Percentiles rank a stretch among this genome's conserved stretches.
These are phyloP conservation scores for Corythaeola cristata DNA, from an alignment of 2,113 vertebrate genomes.

Conservation along the genomic window DNA sequence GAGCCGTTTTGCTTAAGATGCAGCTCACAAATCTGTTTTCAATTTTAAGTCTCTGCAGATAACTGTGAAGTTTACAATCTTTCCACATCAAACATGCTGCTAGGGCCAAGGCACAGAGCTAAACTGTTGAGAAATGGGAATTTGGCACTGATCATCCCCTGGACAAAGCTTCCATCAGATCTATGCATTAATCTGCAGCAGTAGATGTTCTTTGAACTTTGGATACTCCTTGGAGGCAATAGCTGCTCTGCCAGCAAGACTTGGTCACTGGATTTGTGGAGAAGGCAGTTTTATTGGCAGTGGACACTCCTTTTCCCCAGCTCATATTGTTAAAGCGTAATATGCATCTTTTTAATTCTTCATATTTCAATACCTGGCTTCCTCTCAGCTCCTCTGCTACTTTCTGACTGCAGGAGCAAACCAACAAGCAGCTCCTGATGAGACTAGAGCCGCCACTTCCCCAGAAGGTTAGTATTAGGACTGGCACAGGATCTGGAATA, in stretches of 20 bases:
- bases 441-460: neutral
- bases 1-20: neutral
- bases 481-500: neutral
- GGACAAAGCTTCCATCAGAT: neutral
- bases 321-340: neutral
- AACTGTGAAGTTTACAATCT: constrained; percentile 24
- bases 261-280: neutral
- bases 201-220: constrained; percentile 40
- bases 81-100: constrained; percentile 14
- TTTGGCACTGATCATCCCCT: constrained; percentile 1
- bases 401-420: constrained; percentile 15
- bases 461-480: constrained; percentile 20
- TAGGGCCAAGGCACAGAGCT: constrained; percentile 27
- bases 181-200: constrained; percentile 34
- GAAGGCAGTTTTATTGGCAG: constrained; percentile 6
- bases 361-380: neutral
- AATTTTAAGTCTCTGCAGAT: constrained; percentile 22
- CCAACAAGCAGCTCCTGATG: neutral
- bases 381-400: neutral
- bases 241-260: constrained; percentile 42
- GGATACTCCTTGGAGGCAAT: constrained; percentile 8
- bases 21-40: constrained; percentile 25
- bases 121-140: constrained; percentile 28
- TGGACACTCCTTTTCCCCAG: neutral
- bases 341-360: neutral